phyloP scores from a whole-genome alignment of 2,888 invertebrate genomes.

The Leptinotarsa peninsularis region DNA sequence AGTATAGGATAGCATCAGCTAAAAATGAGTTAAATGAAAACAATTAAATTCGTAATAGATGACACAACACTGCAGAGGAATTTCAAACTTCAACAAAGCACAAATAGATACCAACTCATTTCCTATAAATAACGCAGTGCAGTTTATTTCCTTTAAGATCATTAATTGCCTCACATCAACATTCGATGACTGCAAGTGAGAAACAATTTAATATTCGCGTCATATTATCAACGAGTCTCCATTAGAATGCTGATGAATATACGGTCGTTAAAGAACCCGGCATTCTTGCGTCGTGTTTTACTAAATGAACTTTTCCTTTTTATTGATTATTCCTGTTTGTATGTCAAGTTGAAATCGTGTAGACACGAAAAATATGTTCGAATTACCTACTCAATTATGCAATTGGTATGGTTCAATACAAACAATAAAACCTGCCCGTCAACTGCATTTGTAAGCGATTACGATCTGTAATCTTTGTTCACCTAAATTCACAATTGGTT shows the following conservation, averaged over 20 bases:
- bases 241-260: slow-evolving; percentile 3
- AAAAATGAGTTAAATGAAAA: background rate
- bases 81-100: slow-evolving; percentile 1
- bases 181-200: slow-evolving; percentile 10
- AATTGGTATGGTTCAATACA: slow-evolving; percentile 19
- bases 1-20: background rate
- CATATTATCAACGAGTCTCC: slow-evolving; percentile 12
- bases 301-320: slow-evolving; percentile 39
- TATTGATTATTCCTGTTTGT: slow-evolving; percentile 37
- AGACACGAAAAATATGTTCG: slow-evolving; percentile 20
- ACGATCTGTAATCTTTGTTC: background rate
- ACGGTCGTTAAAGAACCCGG: background rate
- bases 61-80: slow-evolving; percentile 11
- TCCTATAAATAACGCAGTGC: slow-evolving; percentile 11
- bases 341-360: slow-evolving; percentile 41
- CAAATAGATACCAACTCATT: slow-evolving; percentile 2
- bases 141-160: slow-evolving; percentile 10
- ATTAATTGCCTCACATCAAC: slow-evolving; percentile 5
- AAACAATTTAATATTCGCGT: slow-evolving; percentile 13
- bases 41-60: background rate
- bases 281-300: slow-evolving; percentile 16
- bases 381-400: slow-evolving; percentile 21
- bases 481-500: background rate
- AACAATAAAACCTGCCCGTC: slow-evolving; percentile 4
- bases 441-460: slow-evolving; percentile 17